A percentile compares a stretch with the other conserved stretches of the same genome.
These are phyloP conservation scores for Opisthograptis luteolata DNA, from an alignment of 2,888 invertebrate genomes.

Conservation along the genomic window DNA sequence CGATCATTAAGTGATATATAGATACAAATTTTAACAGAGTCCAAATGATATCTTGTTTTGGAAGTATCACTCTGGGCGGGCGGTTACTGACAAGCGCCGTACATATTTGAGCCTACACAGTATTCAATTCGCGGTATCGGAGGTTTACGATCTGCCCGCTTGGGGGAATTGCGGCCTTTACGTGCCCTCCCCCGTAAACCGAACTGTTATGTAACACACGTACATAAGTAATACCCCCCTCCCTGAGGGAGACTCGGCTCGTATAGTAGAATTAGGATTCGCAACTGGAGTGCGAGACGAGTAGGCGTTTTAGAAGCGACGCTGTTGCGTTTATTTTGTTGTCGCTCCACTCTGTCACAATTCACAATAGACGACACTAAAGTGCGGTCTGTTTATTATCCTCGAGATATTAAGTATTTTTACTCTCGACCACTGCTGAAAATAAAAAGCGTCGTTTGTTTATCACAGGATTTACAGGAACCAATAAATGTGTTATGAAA, in stretches of 20 bases:
- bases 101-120: conserved; percentile 70
- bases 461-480: conserved; percentile 12
- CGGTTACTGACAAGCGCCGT: conserved; percentile 58
- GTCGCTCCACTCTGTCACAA: conserved; percentile 32
- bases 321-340: conserved; percentile 52
- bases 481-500: too few species aligned
- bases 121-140: conserved; percentile 81
- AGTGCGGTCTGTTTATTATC: conserved; percentile 27
- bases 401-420: conserved; percentile 22
- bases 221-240: conserved; percentile 72
- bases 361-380: conserved; percentile 30
- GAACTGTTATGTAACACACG: conserved; percentile 56
- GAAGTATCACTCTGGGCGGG: conserved; percentile 44
- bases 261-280: conserved; percentile 79
- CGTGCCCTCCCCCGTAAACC: conserved; percentile 69
- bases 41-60: conserved; percentile 28
- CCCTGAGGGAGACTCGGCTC: conserved; percentile 56
- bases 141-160: conserved; percentile 81
- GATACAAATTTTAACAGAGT: background rate
- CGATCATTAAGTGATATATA: background rate
- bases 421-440: conserved; percentile 19
- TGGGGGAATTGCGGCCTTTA: conserved; percentile 79
- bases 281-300: conserved; percentile 60
- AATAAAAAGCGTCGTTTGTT: conserved; percentile 18
- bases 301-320: conserved; percentile 51